Conservation (phyloP, 2,113 vertebrate genomes). For the Lamprologus tigripictilis region DNA sequence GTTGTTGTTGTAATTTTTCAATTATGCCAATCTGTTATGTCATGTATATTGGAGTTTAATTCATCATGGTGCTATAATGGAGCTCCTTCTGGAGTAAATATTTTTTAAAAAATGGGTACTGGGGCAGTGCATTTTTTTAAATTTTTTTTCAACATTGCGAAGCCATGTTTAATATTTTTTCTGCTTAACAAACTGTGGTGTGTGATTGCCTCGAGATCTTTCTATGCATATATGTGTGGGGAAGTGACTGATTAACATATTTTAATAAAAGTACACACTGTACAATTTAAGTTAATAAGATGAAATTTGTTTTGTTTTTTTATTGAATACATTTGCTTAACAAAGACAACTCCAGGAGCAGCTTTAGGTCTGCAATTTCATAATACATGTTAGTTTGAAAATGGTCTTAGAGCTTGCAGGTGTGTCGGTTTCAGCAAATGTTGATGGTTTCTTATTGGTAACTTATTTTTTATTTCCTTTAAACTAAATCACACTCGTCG, state of each 20-base stretch:
- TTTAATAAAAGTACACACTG: conserved; percentile 63
- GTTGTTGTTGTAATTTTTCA: conserved; percentile 24
- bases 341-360: neutral
- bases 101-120: conserved; percentile 29
- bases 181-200: conserved; percentile 33
- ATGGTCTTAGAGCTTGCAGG: neutral
- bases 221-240: conserved; percentile 41
- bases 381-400: neutral
- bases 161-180: conserved; percentile 45
- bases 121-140: conserved; percentile 38
- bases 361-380: neutral
- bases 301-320: neutral
- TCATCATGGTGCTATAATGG: conserved; percentile 64
- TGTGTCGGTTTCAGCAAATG: neutral
- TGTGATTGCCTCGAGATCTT: conserved; percentile 32
- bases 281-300: conserved; percentile 33
- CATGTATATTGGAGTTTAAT: conserved; percentile 49
- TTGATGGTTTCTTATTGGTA: neutral
- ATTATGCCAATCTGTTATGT: conserved; percentile 36
- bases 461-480: neutral
- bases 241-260: conserved; percentile 43
- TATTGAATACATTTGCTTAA: neutral
- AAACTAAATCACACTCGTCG: accelerated
- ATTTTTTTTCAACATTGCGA: conserved; percentile 11
- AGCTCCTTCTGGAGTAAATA: conserved; percentile 36